Evolutionary conservation across 2,113 vertebrate species (phyloP), one percentile per base, ranked within the genome.

Genomic region (Gobiocypris rarus): DNA sequence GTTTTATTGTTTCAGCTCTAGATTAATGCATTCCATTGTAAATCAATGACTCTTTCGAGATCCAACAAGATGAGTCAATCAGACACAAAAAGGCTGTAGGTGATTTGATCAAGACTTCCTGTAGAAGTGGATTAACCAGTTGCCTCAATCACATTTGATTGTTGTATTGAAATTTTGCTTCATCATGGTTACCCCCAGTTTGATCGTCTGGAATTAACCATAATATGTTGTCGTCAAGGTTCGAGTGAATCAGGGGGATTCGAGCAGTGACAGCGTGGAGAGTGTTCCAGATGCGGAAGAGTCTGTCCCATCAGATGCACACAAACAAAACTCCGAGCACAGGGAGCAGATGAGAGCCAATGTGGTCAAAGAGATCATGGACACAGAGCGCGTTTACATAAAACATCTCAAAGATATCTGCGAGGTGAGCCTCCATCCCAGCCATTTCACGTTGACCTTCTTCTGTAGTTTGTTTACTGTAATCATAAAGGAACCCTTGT

Each of bases 331-430:
- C 89, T 63, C 91, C 0, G 95, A 97, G 91, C 97, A 97, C 94
- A 94, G 94, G 87, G 94, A 96, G 86, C 98, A 99, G 94, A 99
- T 99, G 98, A 95, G 98, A 92, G 96, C 97, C 78, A 99, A 99
- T 0, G 98, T 99, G 88, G 95, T 99, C 90, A 95, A 95, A 90
- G 98, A 99, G 94, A 99, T 99, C 89, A 96, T 99, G 96, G 97
- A 95, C 83, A 99, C 98, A 0, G 98, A 99, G 86, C 94, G 96
- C 0, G 96, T 98, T 75, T 99, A 99, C 93, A 98, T 99, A 92
- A 99, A 99, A 88, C 97, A 99, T 88, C 95, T 99, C 70, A 96
- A 95, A 91, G 98, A 99, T 92, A 99, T 99, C 93, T 99, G 98
- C 81, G 97, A 98, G 94, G 97, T 98, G 90, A 13, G 9, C 38